Conservation (phyloP, 2,888 invertebrate genomes). For the Eumacrocentrus americanus region DNA sequence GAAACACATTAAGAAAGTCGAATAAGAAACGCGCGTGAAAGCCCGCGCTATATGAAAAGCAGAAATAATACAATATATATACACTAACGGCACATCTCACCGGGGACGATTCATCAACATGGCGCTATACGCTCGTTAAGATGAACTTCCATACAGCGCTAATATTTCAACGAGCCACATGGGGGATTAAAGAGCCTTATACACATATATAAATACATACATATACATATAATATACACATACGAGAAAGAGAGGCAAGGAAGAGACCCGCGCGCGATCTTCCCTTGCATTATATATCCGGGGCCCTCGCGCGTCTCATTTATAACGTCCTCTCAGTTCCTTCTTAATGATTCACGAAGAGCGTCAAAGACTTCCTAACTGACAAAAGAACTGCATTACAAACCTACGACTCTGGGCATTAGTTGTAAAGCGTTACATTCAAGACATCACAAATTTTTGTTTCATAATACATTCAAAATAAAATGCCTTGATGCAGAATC, state of each 20-base stretch:
- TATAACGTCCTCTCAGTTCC: not conserved
- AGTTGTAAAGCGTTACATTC: too few species aligned
- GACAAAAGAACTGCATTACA: slow-evolving; percentile 10
- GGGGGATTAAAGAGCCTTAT: slow-evolving; percentile 25
- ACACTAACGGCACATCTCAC: slow-evolving; percentile 28
- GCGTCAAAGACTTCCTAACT: slow-evolving; percentile 9
- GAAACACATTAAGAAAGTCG: not conserved
- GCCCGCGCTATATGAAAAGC: not conserved
- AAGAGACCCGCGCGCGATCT: slow-evolving; percentile 1
- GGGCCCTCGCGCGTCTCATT: not conserved
- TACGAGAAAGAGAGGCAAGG: slow-evolving; percentile 1
- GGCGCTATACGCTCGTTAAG: slow-evolving; percentile 28
- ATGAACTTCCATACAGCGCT: slow-evolving; percentile 22
- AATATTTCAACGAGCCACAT: slow-evolving; percentile 28
- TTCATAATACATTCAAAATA: not conserved
- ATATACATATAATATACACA: too few species aligned
- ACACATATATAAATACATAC: too few species aligned
- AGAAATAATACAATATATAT: not conserved
- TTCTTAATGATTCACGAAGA: slow-evolving; percentile 13
- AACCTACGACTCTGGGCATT: not conserved
- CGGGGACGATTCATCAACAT: slow-evolving; percentile 28
- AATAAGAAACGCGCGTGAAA: not conserved
- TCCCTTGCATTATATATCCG: slow-evolving; percentile 1
- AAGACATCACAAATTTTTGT: too few species aligned
- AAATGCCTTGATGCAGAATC: not conserved